Conservation (phyloP, 2,113 vertebrate genomes). For the Phalacrocorax aristotelis region DNA sequence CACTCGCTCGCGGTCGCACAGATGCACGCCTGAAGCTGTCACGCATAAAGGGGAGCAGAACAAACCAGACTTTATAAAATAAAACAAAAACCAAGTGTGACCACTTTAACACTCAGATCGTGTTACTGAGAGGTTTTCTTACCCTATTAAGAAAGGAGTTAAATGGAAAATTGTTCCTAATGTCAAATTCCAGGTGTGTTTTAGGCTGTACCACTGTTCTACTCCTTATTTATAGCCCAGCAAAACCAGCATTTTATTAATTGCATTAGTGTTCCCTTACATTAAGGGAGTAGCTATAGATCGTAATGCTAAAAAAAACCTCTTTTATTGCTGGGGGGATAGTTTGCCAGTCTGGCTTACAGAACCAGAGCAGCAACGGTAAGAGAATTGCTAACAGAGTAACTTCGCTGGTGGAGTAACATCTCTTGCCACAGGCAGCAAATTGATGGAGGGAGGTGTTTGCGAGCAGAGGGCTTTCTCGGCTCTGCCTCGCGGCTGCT, state of each 20-base stretch:
- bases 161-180: neutral
- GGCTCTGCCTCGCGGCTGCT: neutral
- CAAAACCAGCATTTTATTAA: neutral
- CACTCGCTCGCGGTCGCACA: neutral
- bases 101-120: neutral
- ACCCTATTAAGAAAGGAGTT: neutral
- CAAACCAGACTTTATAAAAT: neutral
- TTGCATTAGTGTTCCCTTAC: neutral
- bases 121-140: neutral
- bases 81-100: neutral
- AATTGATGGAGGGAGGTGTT: neutral
- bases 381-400: neutral
- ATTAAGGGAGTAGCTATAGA: neutral
- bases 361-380: neutral
- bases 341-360: neutral
- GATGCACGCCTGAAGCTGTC: constrained; percentile 33
- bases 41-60: neutral
- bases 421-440: neutral
- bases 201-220: neutral
- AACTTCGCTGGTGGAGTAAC: neutral
- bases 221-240: neutral
- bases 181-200: neutral
- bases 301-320: neutral
- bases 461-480: neutral
- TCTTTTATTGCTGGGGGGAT: neutral